Evolutionary conservation across 2,888 invertebrate genomes (phyloP).

Genomic region (Automeris io): DNA sequence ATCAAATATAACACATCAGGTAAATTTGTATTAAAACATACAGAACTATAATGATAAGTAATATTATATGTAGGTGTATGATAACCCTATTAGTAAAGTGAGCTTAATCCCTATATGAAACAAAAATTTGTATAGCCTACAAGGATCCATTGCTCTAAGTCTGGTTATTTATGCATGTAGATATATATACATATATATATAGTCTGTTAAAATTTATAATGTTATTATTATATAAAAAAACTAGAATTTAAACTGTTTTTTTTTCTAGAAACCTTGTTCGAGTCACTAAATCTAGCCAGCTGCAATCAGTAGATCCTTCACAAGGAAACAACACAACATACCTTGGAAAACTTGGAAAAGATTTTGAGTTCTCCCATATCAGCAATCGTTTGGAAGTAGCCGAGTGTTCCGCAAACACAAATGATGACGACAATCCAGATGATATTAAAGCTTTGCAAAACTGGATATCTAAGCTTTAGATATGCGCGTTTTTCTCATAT

Average conservation of each 20-base stretch:
- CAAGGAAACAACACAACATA: constrained; percentile 77
- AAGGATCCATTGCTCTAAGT: no score
- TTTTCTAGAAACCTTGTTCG: constrained; percentile 87
- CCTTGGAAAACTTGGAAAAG: constrained; percentile 86
- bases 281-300: constrained; percentile 87
- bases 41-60: no score
- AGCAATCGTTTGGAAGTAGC: constrained; percentile 82
- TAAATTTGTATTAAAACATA: no score
- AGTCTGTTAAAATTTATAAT: no score
- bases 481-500: constrained; percentile 7
- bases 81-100: no score
- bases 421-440: constrained; percentile 76
- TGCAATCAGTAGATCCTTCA: constrained; percentile 84
- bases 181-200: no score
- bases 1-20: no score
- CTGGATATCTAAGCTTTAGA: constrained; percentile 82
- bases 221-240: neutral
- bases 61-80: no score
- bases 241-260: neutral
- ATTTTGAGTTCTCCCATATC: constrained; percentile 90
- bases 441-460: constrained; percentile 80
- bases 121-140: no score
- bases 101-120: no score
- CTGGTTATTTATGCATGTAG: no score
- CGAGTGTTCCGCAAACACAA: constrained; percentile 79